Base-by-base conservation (phyloP, 2,888 invertebrate species). In the Polia nebulosa region DNA sequence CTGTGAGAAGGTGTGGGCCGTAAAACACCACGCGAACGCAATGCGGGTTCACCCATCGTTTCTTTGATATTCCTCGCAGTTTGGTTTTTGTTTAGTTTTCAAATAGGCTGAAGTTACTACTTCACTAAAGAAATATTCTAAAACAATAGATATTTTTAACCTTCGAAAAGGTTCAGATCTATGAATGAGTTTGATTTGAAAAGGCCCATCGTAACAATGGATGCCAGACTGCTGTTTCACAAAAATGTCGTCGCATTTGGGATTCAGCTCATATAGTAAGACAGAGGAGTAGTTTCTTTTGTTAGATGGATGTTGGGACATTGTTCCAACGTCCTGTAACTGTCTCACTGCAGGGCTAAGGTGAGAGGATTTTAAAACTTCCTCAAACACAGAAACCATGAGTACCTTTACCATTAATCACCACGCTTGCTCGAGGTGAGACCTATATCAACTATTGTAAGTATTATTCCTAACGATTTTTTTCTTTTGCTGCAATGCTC, bases 151-250 rank as follows among this genome's bases (percentile, higher is more conserved):
- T 1, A 25, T 39, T 2, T 5, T 29, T 22, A 32, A 52, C 34
- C 41, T 58, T 47, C 22, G 2, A 36, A 72, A 71, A 71, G 64
- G 29, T 3, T 13, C 11, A 49, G 20, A 72, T 65, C 25, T 32
- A 45, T 55, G 36, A 65, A 65, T 44, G 53, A 55, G 55, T 59
- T 63, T 49, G 2, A 17, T 51, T 56, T 51, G 39, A n/a, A 45
- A 72, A 47, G 32, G 45, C 34, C 25, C 41, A 1, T 44, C 11
- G 27, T 39, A n/a, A 25, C 36, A 11, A 32, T 47, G 39, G 25
- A 61, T 29, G 11, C 1, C 58, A 45, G 29, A 63, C 22, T 45
- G 11, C 25, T 41, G 32, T 39, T 56, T 36, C n/a, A 41, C 8
- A 47, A 53, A 62, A 63, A 72, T 56, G n/a, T 45, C 11, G 11